phyloP scores from a whole-genome alignment of 2,797 vertebrate genomes.

The Prionace glauca region DNA sequence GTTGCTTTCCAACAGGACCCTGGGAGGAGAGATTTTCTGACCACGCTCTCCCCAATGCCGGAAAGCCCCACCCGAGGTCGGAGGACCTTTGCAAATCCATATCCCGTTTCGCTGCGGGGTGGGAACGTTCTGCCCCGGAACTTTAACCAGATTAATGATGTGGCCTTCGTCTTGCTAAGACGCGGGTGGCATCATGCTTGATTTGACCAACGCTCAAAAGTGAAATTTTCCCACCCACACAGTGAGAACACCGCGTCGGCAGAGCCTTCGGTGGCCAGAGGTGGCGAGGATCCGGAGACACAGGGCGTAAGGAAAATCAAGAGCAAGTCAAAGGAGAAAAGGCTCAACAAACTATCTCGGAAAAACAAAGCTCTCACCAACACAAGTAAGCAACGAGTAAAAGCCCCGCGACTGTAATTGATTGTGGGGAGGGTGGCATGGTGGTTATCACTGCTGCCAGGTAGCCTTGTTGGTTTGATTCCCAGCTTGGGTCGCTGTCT shows the following conservation, averaged over 20 bases:
- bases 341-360: slow-evolving; percentile 6
- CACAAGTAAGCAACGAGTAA: not conserved
- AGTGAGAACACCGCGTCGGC: not conserved
- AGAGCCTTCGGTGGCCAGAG: not conserved
- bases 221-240: not conserved
- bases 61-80: no score
- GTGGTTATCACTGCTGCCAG: no score
- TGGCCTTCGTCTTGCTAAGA: not conserved
- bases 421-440: not conserved
- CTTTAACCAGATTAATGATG: not conserved
- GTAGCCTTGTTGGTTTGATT: not conserved
- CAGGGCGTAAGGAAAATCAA: not conserved
- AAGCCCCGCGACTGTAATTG: not conserved
- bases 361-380: not conserved
- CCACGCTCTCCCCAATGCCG: no score
- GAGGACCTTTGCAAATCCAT: no score
- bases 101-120: no score
- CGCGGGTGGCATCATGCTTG: no score
- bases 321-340: slow-evolving; percentile 22
- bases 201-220: not conserved
- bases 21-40: no score
- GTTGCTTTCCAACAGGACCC: not conserved
- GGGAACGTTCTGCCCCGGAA: not conserved
- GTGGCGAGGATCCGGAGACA: not conserved
- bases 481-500: no score